A percentile compares a stretch with the other conserved stretches of the same genome.
Conservation (phyloP, 53 echinoderm and acorn worm genomes). For the Holothuria leucospilota region DNA sequence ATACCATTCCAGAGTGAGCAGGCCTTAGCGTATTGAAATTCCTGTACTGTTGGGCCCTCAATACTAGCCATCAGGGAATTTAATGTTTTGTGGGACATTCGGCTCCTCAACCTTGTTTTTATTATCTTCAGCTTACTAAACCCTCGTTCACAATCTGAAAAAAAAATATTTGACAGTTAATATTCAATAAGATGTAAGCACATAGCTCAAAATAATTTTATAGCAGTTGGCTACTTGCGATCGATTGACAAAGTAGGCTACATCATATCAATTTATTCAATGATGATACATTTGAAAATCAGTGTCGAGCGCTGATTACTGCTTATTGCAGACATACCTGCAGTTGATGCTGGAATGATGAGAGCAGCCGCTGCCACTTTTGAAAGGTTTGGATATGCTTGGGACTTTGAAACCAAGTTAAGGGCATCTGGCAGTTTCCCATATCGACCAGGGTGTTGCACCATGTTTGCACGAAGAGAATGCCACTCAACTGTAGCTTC, state of each 20-base stretch:
- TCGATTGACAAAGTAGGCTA: no score
- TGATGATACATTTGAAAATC: no score
- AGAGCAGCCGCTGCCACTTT: slow-evolving; percentile 20
- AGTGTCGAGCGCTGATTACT: no score
- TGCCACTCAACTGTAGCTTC: not conserved
- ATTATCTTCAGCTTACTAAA: slow-evolving; percentile 48
- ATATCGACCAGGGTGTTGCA: slow-evolving; percentile 6
- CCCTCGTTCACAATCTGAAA: slow-evolving; percentile 56
- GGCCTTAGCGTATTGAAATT: slow-evolving; percentile 29
- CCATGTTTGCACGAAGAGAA: not conserved
- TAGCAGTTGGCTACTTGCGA: no score
- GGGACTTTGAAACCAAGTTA: not conserved
- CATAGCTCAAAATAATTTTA: no score
- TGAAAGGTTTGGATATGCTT: slow-evolving; percentile 4
- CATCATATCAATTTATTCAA: no score
- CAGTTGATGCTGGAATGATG: slow-evolving; percentile 27
- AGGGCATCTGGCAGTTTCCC: slow-evolving; percentile 27
- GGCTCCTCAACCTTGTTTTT: slow-evolving; percentile 49
- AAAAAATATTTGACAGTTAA: not conserved
- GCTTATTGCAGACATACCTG: no score
- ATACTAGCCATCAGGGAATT: slow-evolving; percentile 23
- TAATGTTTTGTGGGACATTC: slow-evolving; percentile 55
- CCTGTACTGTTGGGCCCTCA: slow-evolving; percentile 51
- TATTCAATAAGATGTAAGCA: no score
- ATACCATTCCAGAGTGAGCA: slow-evolving; percentile 2